Evolutionary conservation across 1,140 invertebrate species (phyloP).

Genomic region (Euura lappo): DNA sequence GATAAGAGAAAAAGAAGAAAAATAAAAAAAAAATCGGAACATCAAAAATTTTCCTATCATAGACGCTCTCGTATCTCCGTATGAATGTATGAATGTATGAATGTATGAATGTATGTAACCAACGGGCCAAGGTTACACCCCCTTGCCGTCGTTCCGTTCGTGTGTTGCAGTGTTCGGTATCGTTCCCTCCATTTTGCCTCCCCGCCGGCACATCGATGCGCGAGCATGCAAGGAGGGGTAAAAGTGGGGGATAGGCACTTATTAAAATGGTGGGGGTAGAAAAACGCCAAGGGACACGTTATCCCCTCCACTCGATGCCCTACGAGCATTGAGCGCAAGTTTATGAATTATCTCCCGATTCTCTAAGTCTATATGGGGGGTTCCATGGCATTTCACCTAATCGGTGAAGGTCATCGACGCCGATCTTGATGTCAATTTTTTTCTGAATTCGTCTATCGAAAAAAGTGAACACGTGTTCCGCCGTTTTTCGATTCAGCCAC

Average conservation of each 20-base stretch:
- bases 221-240: slow-evolving; percentile 27
- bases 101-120: not conserved
- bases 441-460: too few relatives aligned
- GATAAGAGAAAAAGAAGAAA: too few relatives aligned
- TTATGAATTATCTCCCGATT: slow-evolving; percentile 1
- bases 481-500: too few relatives aligned
- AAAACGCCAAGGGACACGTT: not conserved
- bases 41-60: too few relatives aligned
- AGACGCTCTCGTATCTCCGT: too few relatives aligned
- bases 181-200: slow-evolving; percentile 35
- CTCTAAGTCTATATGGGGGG: too few relatives aligned
- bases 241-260: not conserved
- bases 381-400: too few relatives aligned
- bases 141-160: slow-evolving; percentile 14
- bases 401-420: too few relatives aligned
- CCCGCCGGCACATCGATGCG: slow-evolving; percentile 32
- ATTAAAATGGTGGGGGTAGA: not conserved
- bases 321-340: not conserved
- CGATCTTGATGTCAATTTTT: too few relatives aligned
- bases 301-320: not conserved
- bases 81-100: too few relatives aligned
- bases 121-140: slow-evolving; percentile 22
- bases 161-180: slow-evolving; percentile 9
- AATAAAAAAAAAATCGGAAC: too few relatives aligned
- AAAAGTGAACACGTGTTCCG: too few relatives aligned